Evolutionary conservation across 2,888 invertebrate genomes (phyloP), one percentile per base, ranked within the genome.

Genomic region (Troglohyphantes excavatus): DNA sequence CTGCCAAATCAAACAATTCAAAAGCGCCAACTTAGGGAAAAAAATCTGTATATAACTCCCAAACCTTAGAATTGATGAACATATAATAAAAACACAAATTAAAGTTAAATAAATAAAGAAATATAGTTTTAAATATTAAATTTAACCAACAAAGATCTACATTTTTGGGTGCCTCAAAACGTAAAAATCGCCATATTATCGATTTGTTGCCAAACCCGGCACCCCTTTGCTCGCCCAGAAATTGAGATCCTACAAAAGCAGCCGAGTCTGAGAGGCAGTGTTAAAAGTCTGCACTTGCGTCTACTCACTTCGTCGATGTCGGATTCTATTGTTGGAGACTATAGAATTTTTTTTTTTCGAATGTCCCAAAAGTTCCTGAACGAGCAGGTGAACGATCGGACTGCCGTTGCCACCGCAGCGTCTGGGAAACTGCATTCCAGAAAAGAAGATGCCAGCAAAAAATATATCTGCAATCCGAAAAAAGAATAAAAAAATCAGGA

Each of bases 351-450:
- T 68, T 59, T 33, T 70, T 82, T 21, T 21, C 11, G 33, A 27
- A 21, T 59, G n/a, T 7, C 23, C 26, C 67, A 46, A 21, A 59
- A 29, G 17, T 53, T 70, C 19, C 79, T 11, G 39, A 39, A 17
- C 9, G n/a, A 11, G 7, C 70, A 82, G 82, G 82, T 82, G 82
- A 82, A 82, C 26, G 82, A 72, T 82, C 82, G 82, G 59, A 63
- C 46, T 68, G 17, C 68, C 33, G n/a, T 26, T 63, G 29, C 59
- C 29, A 39, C 59, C 13, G 76, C 39, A 19, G 39, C 26, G 23
- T 43, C 63, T 39, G n/a, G 39, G 21, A 68, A 72, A 72, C 46
- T 65, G 82, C 67, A 81, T 68, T 78, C 26, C 19, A 46, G 39
- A 33, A 29, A 63, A 29, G 39, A 72, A 72, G 43, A 19, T 63